These are phyloP conservation scores for Micromys minutus DNA, from an alignment of 2,113 vertebrate genomes.

Conservation along the genomic window DNA sequence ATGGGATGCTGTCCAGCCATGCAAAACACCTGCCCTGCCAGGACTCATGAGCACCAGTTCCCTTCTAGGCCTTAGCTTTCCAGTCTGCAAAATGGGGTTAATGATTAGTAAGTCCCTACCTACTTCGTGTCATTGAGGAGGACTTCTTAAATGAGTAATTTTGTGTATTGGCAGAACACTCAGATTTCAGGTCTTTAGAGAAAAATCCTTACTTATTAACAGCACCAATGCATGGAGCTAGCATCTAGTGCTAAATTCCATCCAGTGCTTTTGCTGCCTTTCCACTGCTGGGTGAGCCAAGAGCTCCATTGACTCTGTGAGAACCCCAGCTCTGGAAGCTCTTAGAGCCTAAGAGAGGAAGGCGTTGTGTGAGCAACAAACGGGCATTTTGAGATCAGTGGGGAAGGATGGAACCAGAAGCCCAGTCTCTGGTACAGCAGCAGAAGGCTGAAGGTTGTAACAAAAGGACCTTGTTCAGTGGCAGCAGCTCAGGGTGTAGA, in stretches of 20 bases:
- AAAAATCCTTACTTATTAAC: slow-evolving; percentile 64
- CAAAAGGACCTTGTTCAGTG: no score
- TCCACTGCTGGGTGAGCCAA: not conserved
- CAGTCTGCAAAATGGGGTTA: slow-evolving; percentile 61
- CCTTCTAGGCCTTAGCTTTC: not conserved
- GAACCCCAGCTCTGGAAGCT: not conserved
- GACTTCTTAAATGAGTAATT: slow-evolving; percentile 56
- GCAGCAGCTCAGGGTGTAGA: not conserved
- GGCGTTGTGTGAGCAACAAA: not conserved
- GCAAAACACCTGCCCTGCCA: not conserved
- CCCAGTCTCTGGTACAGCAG: accelerated
- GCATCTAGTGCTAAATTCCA: slow-evolving; percentile 61
- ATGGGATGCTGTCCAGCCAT: not conserved
- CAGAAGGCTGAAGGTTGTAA: not conserved
- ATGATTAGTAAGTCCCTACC: slow-evolving; percentile 22
- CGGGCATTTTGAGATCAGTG: not conserved
- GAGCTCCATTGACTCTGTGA: not conserved
- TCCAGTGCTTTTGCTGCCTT: slow-evolving; percentile 26
- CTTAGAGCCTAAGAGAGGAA: not conserved
- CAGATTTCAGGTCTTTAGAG: slow-evolving; percentile 65
- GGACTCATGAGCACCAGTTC: not conserved
- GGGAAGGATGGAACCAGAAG: not conserved
- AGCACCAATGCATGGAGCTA: slow-evolving; percentile 50
- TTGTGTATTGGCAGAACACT: slow-evolving; percentile 54
- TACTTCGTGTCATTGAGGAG: not conserved